phyloP scores from a whole-genome alignment of 1,140 invertebrate genomes.

The Fopius arisanus region DNA sequence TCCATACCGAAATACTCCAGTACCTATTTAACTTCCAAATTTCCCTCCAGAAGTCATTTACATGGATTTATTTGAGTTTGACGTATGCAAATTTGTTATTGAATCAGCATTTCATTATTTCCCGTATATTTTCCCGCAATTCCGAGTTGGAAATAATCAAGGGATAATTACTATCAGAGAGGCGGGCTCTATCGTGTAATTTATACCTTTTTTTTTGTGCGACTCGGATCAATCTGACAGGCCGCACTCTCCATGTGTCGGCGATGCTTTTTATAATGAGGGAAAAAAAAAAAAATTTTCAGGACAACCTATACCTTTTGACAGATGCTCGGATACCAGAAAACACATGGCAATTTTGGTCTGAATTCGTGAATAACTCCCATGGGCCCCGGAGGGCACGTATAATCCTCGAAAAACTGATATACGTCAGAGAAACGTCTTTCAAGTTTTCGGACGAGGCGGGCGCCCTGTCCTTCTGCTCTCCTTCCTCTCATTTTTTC shows the following conservation, averaged over 20 bases:
- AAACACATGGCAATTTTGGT: slow-evolving; percentile 54
- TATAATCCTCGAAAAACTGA: not conserved
- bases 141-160: not conserved
- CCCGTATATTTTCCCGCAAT: not conserved
- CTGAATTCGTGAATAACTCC: slow-evolving; percentile 40
- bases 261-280: slow-evolving; percentile 20
- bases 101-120: not conserved
- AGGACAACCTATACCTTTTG: slow-evolving; percentile 46
- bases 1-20: not conserved
- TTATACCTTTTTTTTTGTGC: slow-evolving; percentile 50
- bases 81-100: slow-evolving; percentile 7
- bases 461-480: slow-evolving; percentile 4
- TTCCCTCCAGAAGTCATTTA: not conserved
- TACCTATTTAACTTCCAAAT: slow-evolving; percentile 8
- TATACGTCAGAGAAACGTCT: not conserved
- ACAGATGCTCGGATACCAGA: slow-evolving; percentile 50
- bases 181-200: slow-evolving; percentile 49
- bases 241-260: slow-evolving; percentile 3
- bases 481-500: not conserved
- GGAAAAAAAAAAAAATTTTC: not conserved
- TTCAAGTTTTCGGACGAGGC: not conserved
- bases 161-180: not conserved
- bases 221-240: slow-evolving; percentile 35
- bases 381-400: not conserved
- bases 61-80: slow-evolving; percentile 18